phyloP scores from a whole-genome alignment of 2,888 invertebrate genomes.

The Drosophila tripunctata region DNA sequence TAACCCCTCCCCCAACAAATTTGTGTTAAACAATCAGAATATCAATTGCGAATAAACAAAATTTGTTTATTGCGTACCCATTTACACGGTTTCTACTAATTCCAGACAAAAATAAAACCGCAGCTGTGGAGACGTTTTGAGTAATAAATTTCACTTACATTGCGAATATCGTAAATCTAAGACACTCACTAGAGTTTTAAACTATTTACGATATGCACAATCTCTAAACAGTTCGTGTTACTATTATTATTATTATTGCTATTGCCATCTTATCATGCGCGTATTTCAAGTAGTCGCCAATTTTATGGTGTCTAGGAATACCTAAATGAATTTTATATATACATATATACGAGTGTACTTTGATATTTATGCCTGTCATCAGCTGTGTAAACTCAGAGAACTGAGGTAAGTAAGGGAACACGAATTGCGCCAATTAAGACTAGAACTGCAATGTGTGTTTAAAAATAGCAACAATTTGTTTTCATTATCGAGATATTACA shows the following conservation, averaged over 20 bases:
- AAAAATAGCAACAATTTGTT: conserved; percentile 73
- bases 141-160: neutral
- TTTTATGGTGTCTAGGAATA: conserved; percentile 24
- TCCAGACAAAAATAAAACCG: neutral
- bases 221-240: conserved; percentile 30
- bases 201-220: conserved; percentile 36
- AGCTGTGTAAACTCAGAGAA: conserved; percentile 41
- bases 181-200: conserved; percentile 11
- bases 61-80: conserved; percentile 22
- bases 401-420: neutral
- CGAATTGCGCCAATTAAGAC: conserved; percentile 42
- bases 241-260: too few relatives aligned
- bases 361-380: conserved; percentile 19
- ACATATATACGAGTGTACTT: conserved; percentile 5
- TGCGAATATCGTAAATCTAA: conserved; percentile 31
- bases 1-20: conserved; percentile 55
- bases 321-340: conserved; percentile 2
- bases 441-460: conserved; percentile 33
- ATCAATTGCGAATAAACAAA: conserved; percentile 52
- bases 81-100: conserved; percentile 20
- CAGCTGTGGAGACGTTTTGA: neutral
- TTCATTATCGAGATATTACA: conserved; percentile 56
- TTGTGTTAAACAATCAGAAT: conserved; percentile 34
- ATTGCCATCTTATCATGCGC: conserved; percentile 29
- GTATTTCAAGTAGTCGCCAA: conserved; percentile 36